Percentiles rank a stretch among this genome's conserved stretches.
These are phyloP conservation scores for Nyctereutes procyonoides DNA, from an alignment of 2,113 vertebrate genomes.

Conservation along the genomic window DNA sequence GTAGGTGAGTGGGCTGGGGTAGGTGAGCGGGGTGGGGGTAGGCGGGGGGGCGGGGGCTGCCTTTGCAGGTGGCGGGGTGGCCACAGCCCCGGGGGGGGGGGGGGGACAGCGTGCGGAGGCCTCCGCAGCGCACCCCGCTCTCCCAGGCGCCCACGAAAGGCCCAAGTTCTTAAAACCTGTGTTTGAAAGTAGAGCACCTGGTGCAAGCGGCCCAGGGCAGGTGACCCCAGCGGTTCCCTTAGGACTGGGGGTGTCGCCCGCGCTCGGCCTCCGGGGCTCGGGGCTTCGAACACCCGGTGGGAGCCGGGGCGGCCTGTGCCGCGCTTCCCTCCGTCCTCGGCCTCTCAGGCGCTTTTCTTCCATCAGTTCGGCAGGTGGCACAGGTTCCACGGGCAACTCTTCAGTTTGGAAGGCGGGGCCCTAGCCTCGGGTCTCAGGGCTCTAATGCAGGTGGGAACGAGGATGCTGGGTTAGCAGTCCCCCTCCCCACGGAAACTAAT, in stretches of 20 bases:
- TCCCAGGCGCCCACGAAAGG: not conserved
- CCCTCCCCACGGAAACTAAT: not conserved
- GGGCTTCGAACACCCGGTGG: too few relatives aligned
- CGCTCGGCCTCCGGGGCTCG: too few relatives aligned
- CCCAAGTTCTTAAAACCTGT: not conserved
- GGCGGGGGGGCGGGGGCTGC: slow-evolving; percentile 86
- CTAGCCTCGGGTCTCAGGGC: not conserved
- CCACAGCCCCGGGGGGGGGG: too few relatives aligned
- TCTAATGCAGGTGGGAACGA: not conserved
- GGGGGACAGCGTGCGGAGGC: not conserved
- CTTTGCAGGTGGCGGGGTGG: slow-evolving; percentile 83
- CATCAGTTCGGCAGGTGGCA: not conserved
- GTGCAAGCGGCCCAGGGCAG: rapidly evolving
- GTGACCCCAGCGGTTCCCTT: too few relatives aligned
- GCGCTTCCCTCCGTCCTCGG: not conserved
- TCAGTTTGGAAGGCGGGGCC: too few relatives aligned
- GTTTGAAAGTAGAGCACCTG: not conserved
- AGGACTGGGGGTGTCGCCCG: too few relatives aligned
- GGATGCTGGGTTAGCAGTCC: not conserved
- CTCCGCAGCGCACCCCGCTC: not conserved
- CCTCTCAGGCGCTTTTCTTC: not conserved
- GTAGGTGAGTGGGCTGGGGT: too few relatives aligned
- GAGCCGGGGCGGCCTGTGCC: too few relatives aligned
- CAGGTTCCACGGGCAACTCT: not conserved
- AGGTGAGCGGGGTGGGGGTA: too few relatives aligned